These are phyloP conservation scores for Troides oblongomaculatus DNA, from an alignment of 2,888 invertebrate genomes.

Conservation along the genomic window DNA sequence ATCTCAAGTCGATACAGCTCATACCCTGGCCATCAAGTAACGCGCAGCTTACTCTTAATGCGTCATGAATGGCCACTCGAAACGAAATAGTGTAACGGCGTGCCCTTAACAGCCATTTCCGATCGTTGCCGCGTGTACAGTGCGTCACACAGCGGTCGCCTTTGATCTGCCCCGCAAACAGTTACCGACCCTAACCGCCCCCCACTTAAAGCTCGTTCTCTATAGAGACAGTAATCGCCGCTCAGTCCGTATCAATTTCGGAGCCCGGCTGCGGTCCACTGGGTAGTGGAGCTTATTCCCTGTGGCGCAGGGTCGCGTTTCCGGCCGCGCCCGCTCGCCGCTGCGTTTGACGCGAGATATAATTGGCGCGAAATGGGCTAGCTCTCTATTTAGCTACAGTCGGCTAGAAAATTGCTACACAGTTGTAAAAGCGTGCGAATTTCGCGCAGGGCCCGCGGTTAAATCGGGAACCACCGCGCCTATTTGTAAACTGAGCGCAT, in stretches of 20 bases:
- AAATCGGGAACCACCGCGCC: not conserved
- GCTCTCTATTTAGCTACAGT: constrained; percentile 57
- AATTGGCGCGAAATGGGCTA: constrained; percentile 75
- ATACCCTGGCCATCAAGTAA: no score
- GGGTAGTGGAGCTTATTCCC: constrained; percentile 23
- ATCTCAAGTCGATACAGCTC: no score
- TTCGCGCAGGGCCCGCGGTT: constrained; percentile 11
- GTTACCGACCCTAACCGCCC: constrained; percentile 42
- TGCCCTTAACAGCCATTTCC: constrained; percentile 63
- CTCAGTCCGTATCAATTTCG: constrained; percentile 51
- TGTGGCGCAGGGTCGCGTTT: constrained; percentile 33
- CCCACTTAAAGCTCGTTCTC: constrained; percentile 45
- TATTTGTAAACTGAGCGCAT: no score
- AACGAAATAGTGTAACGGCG: constrained; percentile 30
- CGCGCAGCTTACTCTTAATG: not conserved
- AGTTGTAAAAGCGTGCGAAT: constrained; percentile 29
- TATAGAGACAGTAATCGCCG: constrained; percentile 41
- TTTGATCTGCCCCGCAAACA: constrained; percentile 58
- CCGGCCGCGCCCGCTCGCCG: constrained; percentile 35
- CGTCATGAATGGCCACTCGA: not conserved
- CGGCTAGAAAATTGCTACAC: constrained; percentile 43
- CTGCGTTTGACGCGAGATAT: constrained; percentile 70
- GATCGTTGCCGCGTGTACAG: constrained; percentile 63
- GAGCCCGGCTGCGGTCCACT: constrained; percentile 30
- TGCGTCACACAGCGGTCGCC: constrained; percentile 62